These are phyloP conservation scores for Halocynthia aurantium DNA, from an alignment of 23 tunicate species.

Conservation along the genomic window DNA sequence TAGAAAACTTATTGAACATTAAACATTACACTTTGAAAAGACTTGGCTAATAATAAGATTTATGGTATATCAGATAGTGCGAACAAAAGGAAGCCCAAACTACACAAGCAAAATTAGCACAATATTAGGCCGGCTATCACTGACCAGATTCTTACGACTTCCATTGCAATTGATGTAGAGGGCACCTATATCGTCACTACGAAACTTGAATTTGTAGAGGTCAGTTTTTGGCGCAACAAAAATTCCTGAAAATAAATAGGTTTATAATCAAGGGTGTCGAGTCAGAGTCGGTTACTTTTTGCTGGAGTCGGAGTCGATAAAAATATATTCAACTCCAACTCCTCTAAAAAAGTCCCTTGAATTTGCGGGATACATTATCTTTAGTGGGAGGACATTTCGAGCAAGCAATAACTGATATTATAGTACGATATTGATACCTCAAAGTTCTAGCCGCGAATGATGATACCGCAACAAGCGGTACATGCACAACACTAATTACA, in stretches of 20 bases:
- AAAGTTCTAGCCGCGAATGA: too few species aligned
- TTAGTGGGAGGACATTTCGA: too few species aligned
- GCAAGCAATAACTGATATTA: too few species aligned
- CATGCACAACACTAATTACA: too few species aligned
- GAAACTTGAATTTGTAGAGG: conserved; percentile 29
- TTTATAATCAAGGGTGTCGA: too few species aligned
- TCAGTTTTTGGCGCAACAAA: conserved; percentile 37
- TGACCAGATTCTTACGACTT: conserved; percentile 10
- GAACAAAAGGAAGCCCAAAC: too few species aligned
- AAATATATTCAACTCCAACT: too few species aligned
- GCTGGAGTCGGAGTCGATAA: too few species aligned
- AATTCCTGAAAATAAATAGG: conserved; percentile 11
- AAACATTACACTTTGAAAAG: background rate
- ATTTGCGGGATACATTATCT: background rate
- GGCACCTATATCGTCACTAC: conserved; percentile 21
- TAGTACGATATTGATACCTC: too few species aligned
- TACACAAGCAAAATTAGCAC: too few species aligned
- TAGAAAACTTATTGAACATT: background rate
- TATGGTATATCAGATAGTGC: background rate
- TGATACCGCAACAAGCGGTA: too few species aligned
- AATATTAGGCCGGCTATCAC: background rate
- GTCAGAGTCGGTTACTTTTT: too few species aligned
- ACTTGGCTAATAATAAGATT: background rate
- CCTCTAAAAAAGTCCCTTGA: background rate
- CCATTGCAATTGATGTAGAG: conserved; percentile 13